phyloP scores from a whole-genome alignment of 1,140 invertebrate species.

The Trichonephila inaurata region DNA sequence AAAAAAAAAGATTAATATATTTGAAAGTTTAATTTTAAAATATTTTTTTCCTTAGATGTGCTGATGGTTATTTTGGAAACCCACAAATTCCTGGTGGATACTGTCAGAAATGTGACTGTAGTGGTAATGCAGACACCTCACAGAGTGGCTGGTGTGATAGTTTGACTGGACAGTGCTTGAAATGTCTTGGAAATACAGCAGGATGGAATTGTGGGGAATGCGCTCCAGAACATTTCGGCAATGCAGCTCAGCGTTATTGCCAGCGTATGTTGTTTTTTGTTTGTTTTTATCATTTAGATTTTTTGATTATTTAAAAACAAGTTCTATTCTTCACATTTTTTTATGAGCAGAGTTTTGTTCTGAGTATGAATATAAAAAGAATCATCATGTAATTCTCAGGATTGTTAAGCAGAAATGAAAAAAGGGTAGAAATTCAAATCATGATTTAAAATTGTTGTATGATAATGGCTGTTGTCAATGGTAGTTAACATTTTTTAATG shows the following conservation, averaged over 20 bases:
- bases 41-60: conserved; percentile 85
- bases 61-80: conserved; percentile 93
- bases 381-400: no score
- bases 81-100: conserved; percentile 86
- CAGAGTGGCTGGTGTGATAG: conserved; percentile 81
- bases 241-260: conserved; percentile 88
- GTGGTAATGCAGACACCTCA: conserved; percentile 83
- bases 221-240: conserved; percentile 89
- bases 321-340: background rate
- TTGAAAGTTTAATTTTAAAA: no score
- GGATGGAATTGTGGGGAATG: conserved; percentile 92
- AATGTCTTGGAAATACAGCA: conserved; percentile 91
- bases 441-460: no score
- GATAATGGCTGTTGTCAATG: no score
- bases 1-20: no score
- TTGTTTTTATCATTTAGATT: background rate
- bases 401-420: no score
- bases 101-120: conserved; percentile 91
- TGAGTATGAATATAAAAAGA: no score
- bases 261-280: conserved; percentile 82
- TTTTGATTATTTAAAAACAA: no score
- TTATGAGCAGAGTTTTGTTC: background rate
- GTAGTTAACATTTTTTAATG: no score
- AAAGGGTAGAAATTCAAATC: no score
- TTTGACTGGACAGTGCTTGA: conserved; percentile 89